phyloP scores from a whole-genome alignment of 2,113 vertebrate genomes.

The Microtus oregoni region DNA sequence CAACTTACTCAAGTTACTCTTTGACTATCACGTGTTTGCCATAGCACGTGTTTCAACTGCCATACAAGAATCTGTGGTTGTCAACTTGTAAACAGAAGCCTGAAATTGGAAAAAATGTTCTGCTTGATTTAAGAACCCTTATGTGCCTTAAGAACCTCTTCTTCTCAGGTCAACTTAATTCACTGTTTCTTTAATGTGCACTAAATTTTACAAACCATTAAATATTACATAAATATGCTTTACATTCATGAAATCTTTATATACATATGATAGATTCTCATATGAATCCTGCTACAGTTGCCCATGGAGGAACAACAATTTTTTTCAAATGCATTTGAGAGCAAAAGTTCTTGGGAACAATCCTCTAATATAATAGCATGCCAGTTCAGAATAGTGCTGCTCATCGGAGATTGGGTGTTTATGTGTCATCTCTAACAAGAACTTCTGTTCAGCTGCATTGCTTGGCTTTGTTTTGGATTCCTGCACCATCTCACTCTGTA shows the following conservation, averaged over 20 bases:
- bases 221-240: conserved; percentile 11
- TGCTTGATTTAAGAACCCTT: not conserved
- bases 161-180: not conserved
- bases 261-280: not conserved
- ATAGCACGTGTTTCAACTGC: not conserved
- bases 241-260: not conserved
- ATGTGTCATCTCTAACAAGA: not conserved
- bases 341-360: not conserved
- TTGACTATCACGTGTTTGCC: not conserved
- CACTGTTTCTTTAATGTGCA: not conserved
- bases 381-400: not conserved
- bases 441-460: not conserved
- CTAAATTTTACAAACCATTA: not conserved
- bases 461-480: not conserved
- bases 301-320: not conserved
- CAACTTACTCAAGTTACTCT: not conserved
- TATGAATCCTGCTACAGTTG: conserved; percentile 12
- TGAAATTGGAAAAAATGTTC: not conserved
- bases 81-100: not conserved
- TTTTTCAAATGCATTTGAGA: not conserved
- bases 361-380: not conserved
- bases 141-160: not conserved
- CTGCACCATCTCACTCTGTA: conserved; percentile 3
- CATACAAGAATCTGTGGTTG: not conserved
- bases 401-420: not conserved